phyloP scores from a whole-genome alignment of 2,888 invertebrate genomes.

The Callyntrura sp. region DNA sequence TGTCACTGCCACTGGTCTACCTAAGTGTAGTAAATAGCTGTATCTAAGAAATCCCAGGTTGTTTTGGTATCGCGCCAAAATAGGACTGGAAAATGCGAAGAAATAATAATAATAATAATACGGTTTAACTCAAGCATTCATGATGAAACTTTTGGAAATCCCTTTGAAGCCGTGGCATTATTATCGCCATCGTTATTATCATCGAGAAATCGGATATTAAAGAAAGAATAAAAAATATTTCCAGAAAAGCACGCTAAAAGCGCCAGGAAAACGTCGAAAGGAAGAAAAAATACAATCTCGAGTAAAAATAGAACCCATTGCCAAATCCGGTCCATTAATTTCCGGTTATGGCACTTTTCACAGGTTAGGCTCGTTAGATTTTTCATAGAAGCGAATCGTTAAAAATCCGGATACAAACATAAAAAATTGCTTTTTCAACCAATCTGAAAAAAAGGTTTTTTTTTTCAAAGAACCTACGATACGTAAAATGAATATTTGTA shows the following conservation, averaged over 20 bases:
- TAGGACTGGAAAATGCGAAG: background rate
- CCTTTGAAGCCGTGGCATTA: background rate
- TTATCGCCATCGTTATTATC: background rate
- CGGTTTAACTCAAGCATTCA: background rate
- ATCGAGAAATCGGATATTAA: slow-evolving; percentile 16
- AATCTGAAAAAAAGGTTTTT: no score
- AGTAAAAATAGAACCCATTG: slow-evolving; percentile 15
- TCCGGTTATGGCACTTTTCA: slow-evolving; percentile 56
- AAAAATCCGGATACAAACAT: no score
- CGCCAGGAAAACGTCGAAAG: background rate
- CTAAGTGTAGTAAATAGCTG: background rate
- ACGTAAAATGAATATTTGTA: no score
- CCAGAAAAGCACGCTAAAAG: background rate
- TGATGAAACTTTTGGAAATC: slow-evolving; percentile 8
- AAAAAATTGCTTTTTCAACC: no score
- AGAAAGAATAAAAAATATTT: slow-evolving; percentile 21
- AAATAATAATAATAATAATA: slow-evolving; percentile 9
- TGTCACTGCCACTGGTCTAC: background rate
- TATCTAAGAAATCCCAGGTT: background rate
- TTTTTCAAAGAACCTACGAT: no score
- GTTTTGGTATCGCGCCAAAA: slow-evolving; percentile 57
- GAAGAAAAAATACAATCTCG: background rate
- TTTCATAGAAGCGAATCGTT: no score
- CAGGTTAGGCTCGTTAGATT: slow-evolving; percentile 9
- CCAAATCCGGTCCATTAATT: slow-evolving; percentile 65